A percentile compares a stretch with the other conserved stretches of the same genome.
Evolutionary conservation across 2,113 vertebrate species (phyloP).

Genomic region (Equus quagga): DNA sequence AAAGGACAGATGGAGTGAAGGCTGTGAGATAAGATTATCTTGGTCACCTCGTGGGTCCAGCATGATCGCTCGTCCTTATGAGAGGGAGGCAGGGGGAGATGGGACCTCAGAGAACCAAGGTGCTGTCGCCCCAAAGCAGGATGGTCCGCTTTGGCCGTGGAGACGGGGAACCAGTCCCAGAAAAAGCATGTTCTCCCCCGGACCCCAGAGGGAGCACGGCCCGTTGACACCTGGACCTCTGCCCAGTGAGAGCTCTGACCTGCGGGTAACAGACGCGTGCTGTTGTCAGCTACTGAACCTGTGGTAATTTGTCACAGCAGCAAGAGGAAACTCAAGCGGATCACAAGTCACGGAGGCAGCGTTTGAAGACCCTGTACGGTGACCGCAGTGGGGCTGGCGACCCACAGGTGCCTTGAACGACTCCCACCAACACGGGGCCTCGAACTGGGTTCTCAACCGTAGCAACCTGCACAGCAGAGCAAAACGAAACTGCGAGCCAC

Average conservation of each 20-base stretch:
- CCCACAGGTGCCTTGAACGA: too few species aligned
- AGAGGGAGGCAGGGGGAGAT: not conserved
- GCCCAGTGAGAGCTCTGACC: not conserved
- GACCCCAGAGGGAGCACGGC: not conserved
- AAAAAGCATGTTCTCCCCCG: accelerated
- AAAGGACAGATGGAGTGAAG: not conserved
- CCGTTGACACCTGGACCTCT: not conserved
- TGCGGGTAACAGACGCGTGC: not conserved
- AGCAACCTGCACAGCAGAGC: not conserved
- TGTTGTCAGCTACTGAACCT: not conserved
- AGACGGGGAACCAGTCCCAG: too few species aligned
- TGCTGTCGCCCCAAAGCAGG: not conserved
- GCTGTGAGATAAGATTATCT: not conserved
- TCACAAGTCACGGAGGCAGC: not conserved
- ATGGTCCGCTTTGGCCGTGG: accelerated
- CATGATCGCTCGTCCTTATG: accelerated
- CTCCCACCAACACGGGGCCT: not conserved
- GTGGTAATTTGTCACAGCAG: not conserved
- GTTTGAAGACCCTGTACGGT: too few species aligned
- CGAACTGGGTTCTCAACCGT: too few species aligned
- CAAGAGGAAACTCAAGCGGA: not conserved
- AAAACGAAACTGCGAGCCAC: too few species aligned
- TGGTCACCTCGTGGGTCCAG: not conserved
- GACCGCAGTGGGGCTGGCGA: not conserved
- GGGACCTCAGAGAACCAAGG: not conserved